phyloP scores from a whole-genome alignment of 2,888 invertebrate genomes.

The Rhopalosiphum nymphaeae region DNA sequence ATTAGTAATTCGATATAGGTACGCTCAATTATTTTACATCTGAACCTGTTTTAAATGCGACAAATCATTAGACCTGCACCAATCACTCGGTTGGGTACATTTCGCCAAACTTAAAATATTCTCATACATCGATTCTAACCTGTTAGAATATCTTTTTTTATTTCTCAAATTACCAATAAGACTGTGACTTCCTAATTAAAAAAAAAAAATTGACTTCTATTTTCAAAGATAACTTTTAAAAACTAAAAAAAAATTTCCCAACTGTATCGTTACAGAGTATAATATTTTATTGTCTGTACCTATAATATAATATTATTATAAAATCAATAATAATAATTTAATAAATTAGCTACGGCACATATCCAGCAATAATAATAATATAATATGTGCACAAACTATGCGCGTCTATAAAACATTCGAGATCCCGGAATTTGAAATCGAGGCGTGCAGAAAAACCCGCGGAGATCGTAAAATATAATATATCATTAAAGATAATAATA shows the following conservation, averaged over 20 bases:
- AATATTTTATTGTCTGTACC: neutral
- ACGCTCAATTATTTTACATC: neutral
- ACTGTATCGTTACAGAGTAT: neutral
- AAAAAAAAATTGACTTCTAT: neutral
- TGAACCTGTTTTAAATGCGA: neutral
- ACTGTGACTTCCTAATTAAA: neutral
- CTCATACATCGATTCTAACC: neutral
- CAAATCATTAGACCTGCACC: neutral
- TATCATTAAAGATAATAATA: slow-evolving; percentile 1
- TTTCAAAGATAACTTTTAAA: neutral
- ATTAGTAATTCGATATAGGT: neutral
- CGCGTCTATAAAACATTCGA: neutral
- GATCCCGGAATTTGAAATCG: neutral
- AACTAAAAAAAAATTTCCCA: neutral
- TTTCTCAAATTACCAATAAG: neutral
- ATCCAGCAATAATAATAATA: neutral
- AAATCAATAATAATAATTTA: neutral
- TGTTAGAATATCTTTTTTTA: neutral
- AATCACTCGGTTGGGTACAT: neutral
- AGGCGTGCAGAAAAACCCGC: neutral
- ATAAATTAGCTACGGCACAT: neutral
- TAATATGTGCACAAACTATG: neutral
- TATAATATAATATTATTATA: neutral
- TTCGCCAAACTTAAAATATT: neutral
- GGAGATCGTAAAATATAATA: neutral